Percentiles rank a stretch among this genome's conserved stretches.
Evolutionary conservation across 2,797 vertebrate genomes (phyloP).

Genomic region (Natrix natrix): DNA sequence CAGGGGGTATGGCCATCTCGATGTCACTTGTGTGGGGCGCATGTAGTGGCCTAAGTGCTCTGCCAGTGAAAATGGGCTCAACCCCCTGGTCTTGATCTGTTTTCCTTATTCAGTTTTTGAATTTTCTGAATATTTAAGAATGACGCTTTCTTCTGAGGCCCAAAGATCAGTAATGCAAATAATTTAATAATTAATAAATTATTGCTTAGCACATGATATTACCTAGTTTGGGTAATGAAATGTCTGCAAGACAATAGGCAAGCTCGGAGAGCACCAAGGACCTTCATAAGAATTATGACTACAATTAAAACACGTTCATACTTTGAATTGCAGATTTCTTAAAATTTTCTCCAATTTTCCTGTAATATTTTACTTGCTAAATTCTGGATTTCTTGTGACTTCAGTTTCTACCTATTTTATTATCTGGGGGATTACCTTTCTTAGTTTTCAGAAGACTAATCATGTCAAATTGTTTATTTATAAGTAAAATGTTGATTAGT

Average conservation of each 20-base stretch:
- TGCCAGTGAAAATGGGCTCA: too few species aligned
- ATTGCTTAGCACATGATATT: neutral
- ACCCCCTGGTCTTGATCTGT: too few species aligned
- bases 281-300: neutral
- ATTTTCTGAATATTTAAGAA: neutral
- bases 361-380: neutral
- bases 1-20: too few species aligned
- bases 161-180: neutral
- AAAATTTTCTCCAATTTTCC: neutral
- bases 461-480: neutral
- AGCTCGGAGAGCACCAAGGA: neutral
- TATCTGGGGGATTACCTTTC: neutral
- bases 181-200: neutral
- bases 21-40: too few species aligned
- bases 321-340: neutral
- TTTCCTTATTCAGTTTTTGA: too few species aligned
- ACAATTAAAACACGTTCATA: neutral
- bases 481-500: neutral
- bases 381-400: neutral
- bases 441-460: neutral
- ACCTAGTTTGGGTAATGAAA: neutral
- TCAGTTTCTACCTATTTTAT: neutral
- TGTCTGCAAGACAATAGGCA: neutral
- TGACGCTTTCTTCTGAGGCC: neutral
- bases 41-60: too few species aligned